Conservation (phyloP, 2,888 invertebrate species). For the Thymelicus lineola region DNA sequence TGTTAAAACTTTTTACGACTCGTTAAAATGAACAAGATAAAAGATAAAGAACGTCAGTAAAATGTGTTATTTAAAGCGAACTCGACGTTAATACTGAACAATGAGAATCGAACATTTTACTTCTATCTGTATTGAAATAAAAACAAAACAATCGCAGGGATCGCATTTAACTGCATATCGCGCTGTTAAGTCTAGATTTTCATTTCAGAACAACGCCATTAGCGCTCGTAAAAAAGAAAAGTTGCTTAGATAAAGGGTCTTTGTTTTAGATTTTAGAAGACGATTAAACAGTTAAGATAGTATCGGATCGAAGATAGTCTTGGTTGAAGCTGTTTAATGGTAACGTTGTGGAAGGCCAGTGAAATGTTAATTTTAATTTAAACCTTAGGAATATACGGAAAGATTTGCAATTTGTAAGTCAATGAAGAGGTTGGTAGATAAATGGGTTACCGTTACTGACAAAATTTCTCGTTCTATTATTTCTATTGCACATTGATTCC, state of each 20-base stretch:
- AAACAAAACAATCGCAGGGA: slow-evolving; percentile 13
- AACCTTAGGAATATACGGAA: too few species aligned
- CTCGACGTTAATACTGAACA: slow-evolving; percentile 4
- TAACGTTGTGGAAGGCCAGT: neutral
- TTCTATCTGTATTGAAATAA: neutral
- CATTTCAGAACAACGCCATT: slow-evolving; percentile 23
- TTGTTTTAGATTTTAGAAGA: slow-evolving; percentile 14
- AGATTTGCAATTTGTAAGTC: too few species aligned
- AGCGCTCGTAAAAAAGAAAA: slow-evolving; percentile 23
- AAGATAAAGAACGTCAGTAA: slow-evolving; percentile 14
- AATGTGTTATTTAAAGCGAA: slow-evolving; percentile 30
- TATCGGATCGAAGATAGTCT: slow-evolving; percentile 6
- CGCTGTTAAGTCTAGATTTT: slow-evolving; percentile 17
- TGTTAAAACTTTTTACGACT: neutral
- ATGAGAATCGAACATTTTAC: slow-evolving; percentile 11
- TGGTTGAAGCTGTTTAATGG: slow-evolving; percentile 9
- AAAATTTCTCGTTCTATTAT: too few species aligned
- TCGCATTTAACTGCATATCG: slow-evolving; percentile 11
- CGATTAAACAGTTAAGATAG: slow-evolving; percentile 14
- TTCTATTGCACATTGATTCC: too few species aligned
- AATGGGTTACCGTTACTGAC: too few species aligned
- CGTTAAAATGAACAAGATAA: neutral
- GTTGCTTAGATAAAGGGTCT: slow-evolving; percentile 25
- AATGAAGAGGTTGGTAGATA: too few species aligned
- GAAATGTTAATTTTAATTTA: neutral